phyloP scores from a whole-genome alignment of 2,797 vertebrate genomes.

The Eupleurogrammus muticus region DNA sequence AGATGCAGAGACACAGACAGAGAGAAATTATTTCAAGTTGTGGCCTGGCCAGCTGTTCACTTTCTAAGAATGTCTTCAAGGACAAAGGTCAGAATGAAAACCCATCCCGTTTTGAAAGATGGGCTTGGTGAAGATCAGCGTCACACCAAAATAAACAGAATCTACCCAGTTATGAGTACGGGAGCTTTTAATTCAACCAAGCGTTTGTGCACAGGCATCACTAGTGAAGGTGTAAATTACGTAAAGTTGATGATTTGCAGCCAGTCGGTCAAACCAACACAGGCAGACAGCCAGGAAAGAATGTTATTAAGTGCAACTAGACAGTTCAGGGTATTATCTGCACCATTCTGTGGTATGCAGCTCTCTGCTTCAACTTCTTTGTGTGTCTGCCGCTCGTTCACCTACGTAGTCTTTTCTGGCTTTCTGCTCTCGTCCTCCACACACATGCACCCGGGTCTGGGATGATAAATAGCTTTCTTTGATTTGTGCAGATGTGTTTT shows the following conservation, averaged over 20 bases:
- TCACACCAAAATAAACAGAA: slow-evolving; percentile 4
- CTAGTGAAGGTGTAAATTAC: slow-evolving; percentile 5
- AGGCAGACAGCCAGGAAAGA: slow-evolving; percentile 8
- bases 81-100: slow-evolving; percentile 71
- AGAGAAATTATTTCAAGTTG: slow-evolving; percentile 74
- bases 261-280: background rate
- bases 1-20: background rate
- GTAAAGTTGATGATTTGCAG: slow-evolving; percentile 26
- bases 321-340: slow-evolving; percentile 25
- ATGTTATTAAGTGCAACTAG: slow-evolving; percentile 17
- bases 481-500: slow-evolving; percentile 56
- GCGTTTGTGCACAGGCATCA: background rate
- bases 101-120: slow-evolving; percentile 68
- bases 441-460: slow-evolving; percentile 21
- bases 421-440: slow-evolving; percentile 16
- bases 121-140: slow-evolving; percentile 13
- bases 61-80: slow-evolving; percentile 72
- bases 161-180: background rate
- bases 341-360: slow-evolving; percentile 16
- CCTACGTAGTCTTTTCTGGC: background rate
- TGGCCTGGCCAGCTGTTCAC: slow-evolving; percentile 53
- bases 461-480: slow-evolving; percentile 57
- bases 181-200: background rate
- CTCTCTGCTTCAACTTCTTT: background rate
- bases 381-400: slow-evolving; percentile 7